Evolutionary conservation across 2,888 invertebrate genomes (phyloP), one percentile per base, ranked within the genome.

Genomic region (Ecliptopera silaceata): DNA sequence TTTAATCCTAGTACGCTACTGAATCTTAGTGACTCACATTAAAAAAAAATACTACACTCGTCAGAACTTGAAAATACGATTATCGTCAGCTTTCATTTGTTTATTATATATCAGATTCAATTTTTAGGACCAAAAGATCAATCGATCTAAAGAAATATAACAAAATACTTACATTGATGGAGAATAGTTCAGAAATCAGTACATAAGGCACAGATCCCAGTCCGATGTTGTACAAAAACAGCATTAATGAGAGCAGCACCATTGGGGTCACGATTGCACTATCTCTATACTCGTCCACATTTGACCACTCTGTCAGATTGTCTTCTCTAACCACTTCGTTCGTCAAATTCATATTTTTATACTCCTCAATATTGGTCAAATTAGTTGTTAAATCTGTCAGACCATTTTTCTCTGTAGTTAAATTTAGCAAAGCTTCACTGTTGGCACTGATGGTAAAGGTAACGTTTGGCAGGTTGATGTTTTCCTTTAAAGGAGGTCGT

Each of bases 121-220:
- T n/a, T n/a, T n/a, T n/a, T n/a, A n/a, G n/a, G 11, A 31, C 31
- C 31, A 13, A 34, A 32, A 32, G 4, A 32, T 4, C 32, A 12
- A 34, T n/a, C n/a, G n/a, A 13, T 5, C n/a, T 61, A 59, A 26
- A 34, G 10, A 29, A 6, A 41, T 31, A 34, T 42, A 0, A 10
- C 5, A 38, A 5, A 39, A 36, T 75, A 89, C 91, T 88, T 55
- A 91, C 91, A 70, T 88, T 84, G 11, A 86, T 77, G 38, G 84
- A 71, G 79, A 91, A 91, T 50, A 90, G 62, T 48, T 91, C 91
- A 18, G 89, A 83, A 56, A 89, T 80, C 54, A 91, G 74, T 26
- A 91, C 88, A 66, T 83, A 90, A 80, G 91, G 91, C 77, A 91
- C 86, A 8, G 91, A 89, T 59, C 91, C 91, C 66, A 91, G 74